Evolutionary conservation across 2,797 vertebrate genomes (phyloP).

Genomic region (Acanthornis magna): DNA sequence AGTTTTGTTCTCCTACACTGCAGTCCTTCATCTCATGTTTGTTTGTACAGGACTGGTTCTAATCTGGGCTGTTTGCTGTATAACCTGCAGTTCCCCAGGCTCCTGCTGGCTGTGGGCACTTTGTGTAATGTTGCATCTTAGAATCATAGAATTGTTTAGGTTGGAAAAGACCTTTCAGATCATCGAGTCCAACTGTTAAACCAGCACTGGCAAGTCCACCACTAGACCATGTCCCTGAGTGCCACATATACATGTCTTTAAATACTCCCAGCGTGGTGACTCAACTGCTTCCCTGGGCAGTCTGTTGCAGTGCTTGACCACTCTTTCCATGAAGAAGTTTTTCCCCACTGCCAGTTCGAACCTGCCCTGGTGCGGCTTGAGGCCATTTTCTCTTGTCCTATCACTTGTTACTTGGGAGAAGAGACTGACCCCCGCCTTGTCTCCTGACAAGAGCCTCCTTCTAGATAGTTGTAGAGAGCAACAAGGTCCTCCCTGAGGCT

Average conservation of each 20-base stretch:
- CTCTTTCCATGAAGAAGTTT: background rate
- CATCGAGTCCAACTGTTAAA: background rate
- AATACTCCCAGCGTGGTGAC: background rate
- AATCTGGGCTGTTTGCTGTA: constrained; percentile 32
- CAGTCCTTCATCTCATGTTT: constrained; percentile 30
- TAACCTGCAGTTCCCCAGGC: background rate
- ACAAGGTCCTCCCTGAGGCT: background rate
- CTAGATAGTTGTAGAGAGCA: background rate
- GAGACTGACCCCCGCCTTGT: background rate
- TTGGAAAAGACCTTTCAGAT: background rate
- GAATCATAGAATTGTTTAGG: background rate
- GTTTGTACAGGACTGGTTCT: constrained; percentile 14
- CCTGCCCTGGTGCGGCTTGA: background rate
- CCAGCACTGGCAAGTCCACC: background rate
- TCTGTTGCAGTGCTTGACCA: background rate
- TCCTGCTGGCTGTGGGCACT: background rate
- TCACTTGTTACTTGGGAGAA: background rate
- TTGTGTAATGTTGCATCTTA: background rate
- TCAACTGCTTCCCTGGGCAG: background rate
- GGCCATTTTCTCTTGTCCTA: background rate
- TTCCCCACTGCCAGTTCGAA: background rate
- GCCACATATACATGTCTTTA: background rate
- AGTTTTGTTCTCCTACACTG: constrained; percentile 36
- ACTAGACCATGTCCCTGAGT: background rate
- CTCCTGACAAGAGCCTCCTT: background rate